Evolutionary conservation across 2,797 vertebrate species (phyloP).

Genomic region (Taenioides sp.): DNA sequence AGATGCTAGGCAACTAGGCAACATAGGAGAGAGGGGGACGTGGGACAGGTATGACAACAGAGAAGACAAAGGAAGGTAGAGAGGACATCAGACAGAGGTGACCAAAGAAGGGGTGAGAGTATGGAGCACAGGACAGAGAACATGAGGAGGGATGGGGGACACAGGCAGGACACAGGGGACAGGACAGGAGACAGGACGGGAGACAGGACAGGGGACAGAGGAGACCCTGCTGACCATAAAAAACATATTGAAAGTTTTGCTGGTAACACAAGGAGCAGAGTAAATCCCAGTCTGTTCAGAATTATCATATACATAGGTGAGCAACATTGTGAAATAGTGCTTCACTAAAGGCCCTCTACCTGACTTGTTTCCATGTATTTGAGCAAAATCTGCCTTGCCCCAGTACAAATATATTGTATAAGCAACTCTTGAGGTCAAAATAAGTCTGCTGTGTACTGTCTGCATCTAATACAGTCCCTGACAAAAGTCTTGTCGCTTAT

Average conservation of each 20-base stretch:
- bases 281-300: not conserved
- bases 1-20: not conserved
- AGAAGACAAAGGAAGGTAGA: not conserved
- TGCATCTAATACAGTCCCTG: too few species aligned
- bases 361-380: too few species aligned
- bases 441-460: too few species aligned
- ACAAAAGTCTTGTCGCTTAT: too few species aligned
- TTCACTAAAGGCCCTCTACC: not conserved
- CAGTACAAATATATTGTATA: too few species aligned
- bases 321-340: not conserved
- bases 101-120: not conserved
- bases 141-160: not conserved
- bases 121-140: not conserved
- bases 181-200: not conserved
- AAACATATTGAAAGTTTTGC: not conserved
- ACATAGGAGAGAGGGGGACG: not conserved
- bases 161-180: not conserved
- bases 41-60: not conserved
- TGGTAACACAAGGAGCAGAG: not conserved
- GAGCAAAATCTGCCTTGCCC: too few species aligned
- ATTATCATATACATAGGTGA: not conserved
- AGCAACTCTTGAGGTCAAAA: too few species aligned
- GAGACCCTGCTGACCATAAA: constrained; percentile 56
- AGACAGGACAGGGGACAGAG: constrained; percentile 38
- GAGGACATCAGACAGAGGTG: not conserved